These are phyloP conservation scores for Lithophane semibrunnea DNA, from an alignment of 2,888 invertebrate genomes.

Conservation along the genomic window DNA sequence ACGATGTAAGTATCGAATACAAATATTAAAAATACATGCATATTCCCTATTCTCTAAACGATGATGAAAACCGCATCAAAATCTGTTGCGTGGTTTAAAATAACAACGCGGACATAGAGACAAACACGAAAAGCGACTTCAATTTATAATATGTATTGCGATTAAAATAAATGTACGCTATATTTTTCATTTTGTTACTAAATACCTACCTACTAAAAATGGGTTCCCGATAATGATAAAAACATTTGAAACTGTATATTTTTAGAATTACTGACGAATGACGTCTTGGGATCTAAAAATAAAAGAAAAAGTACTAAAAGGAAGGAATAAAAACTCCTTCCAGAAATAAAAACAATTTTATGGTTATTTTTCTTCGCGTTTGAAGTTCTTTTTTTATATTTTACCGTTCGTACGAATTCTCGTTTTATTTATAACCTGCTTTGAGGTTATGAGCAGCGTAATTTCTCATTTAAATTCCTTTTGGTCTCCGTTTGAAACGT, in stretches of 20 bases:
- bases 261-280: not conserved
- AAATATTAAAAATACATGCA: no score
- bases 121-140: no score
- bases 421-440: constrained; percentile 27
- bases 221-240: not conserved
- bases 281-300: constrained; percentile 4
- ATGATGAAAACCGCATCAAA: no score
- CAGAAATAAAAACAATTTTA: constrained; percentile 18
- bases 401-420: not conserved
- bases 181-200: no score
- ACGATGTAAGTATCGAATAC: no score
- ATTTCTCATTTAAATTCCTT: constrained; percentile 51
- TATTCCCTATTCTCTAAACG: no score
- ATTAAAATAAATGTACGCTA: no score
- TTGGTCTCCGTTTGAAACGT: constrained; percentile 14
- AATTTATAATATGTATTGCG: no score
- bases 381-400: constrained; percentile 21
- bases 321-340: constrained; percentile 6
- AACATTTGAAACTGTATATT: not conserved
- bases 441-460: constrained; percentile 24
- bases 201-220: no score
- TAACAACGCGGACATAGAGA: no score
- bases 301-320: constrained; percentile 4
- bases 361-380: constrained; percentile 9
- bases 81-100: no score